These are phyloP conservation scores for Odontomachus brunneus DNA, from an alignment of 1,140 invertebrate species.

Conservation along the genomic window DNA sequence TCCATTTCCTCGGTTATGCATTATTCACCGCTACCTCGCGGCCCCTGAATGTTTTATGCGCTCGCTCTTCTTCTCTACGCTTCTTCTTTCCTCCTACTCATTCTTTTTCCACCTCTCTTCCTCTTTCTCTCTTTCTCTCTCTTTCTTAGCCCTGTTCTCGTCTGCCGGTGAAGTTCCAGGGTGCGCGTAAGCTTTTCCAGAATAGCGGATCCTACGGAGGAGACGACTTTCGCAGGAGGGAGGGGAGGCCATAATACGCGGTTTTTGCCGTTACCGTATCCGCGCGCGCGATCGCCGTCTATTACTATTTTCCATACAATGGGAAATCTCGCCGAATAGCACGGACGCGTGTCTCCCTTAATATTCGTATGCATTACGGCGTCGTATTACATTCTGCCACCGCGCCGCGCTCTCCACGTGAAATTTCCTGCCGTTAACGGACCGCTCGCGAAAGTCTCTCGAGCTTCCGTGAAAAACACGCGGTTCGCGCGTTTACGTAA, in stretches of 20 bases:
- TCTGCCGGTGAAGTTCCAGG: conserved; percentile 26
- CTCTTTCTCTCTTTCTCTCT: conserved; percentile 18
- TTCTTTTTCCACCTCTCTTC: conserved; percentile 59
- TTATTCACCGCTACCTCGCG: conserved; percentile 81
- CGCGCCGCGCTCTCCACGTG: no score
- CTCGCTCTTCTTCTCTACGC: conserved; percentile 64
- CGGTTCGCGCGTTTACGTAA: not conserved
- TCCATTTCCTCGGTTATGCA: conserved; percentile 83
- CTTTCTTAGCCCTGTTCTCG: not conserved
- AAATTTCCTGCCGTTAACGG: conserved; percentile 26
- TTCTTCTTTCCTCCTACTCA: conserved; percentile 45
- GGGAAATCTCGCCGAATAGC: conserved; percentile 49
- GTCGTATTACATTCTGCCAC: conserved; percentile 7
- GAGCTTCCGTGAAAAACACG: conserved; percentile 6
- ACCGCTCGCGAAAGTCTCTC: not conserved
- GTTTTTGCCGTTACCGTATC: conserved; percentile 43
- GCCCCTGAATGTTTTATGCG: conserved; percentile 82
- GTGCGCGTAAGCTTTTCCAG: conserved; percentile 54
- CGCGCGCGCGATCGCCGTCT: conserved; percentile 20
- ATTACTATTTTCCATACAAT: conserved; percentile 65
- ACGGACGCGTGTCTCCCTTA: conserved; percentile 21
- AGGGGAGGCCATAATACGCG: conserved; percentile 8
- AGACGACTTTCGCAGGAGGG: not conserved
- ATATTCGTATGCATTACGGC: conserved; percentile 58
- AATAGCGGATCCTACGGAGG: not conserved